These are phyloP conservation scores for Rhinichthys klamathensis DNA, from an alignment of 2,113 vertebrate species.

Conservation along the genomic window DNA sequence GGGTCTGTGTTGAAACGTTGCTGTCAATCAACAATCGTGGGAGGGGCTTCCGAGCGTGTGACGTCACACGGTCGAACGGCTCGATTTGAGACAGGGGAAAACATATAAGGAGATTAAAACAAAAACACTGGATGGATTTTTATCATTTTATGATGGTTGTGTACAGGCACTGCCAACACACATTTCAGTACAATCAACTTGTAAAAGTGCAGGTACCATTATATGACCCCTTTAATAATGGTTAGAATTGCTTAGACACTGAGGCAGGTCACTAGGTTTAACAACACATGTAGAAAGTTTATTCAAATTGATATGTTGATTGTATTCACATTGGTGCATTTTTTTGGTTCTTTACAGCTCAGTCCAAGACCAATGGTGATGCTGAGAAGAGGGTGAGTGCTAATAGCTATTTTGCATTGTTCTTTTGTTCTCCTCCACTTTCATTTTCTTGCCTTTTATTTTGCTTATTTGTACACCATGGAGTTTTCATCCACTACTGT, in stretches of 20 bases:
- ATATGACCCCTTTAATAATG: not conserved
- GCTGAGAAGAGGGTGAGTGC: constrained; percentile 75
- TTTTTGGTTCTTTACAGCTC: constrained; percentile 64
- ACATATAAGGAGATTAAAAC: no score
- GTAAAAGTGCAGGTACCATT: no score
- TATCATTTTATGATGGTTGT: no score
- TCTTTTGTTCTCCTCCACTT: not conserved
- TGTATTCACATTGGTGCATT: constrained; percentile 27
- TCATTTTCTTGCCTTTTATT: not conserved
- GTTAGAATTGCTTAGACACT: not conserved
- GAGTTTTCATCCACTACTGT: constrained; percentile 57
- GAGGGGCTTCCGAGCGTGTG: no score
- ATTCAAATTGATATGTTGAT: not conserved
- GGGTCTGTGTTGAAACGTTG: no score
- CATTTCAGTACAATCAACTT: no score
- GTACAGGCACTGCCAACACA: no score
- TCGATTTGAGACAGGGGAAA: no score
- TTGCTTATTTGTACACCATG: constrained; percentile 47
- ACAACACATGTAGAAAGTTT: not conserved
- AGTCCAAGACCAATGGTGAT: constrained; percentile 64
- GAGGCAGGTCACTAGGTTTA: not conserved
- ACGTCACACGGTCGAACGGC: no score
- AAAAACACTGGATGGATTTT: no score
- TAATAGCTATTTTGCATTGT: not conserved
- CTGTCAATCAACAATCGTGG: no score